Evolutionary conservation across 2,888 invertebrate genomes (phyloP), one percentile per base, ranked within the genome.

Genomic region (Drosophila merina): DNA sequence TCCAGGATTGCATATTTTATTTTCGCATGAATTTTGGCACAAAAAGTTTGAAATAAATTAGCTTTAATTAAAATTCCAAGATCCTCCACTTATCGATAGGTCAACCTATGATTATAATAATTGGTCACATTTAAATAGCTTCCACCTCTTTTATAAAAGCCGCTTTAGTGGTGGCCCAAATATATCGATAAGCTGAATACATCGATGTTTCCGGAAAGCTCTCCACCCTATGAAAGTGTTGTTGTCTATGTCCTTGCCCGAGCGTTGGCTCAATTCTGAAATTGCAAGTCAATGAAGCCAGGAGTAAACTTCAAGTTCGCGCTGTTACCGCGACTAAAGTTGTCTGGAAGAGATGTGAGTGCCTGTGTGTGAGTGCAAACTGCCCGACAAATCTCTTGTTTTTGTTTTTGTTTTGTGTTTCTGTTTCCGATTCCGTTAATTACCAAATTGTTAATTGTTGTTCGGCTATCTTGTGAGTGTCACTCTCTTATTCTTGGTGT

Each of bases 291-390:
- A 91, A 91, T 91, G 90, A 91, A 90, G 91, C 90, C 88, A 89
- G 89, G 88, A 88, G 90, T 88, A 88, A 89, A 89, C 91, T 90
- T 90, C 83, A 88, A 89, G 89, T 89, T 89, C 90, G 90, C 91
- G 91, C 90, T 90, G 90, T 90, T 91, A 91, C 91, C 91, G 91
- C 91, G 91, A 91, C 91, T 90, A 83, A 91, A 90, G 91, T 91
- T 91, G 91, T 91, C 91, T 91, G 91, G 91, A 91, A 91, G 87
- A 91, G 91, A 91, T 91, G 91, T 91, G 91, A 91, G 91, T 91
- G 79, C 59, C 63, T 69, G 57, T 74, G 74, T 76, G 26, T 72
- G 76, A 71, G 79, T 80, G 72, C 76, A 36, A 36, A 36, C 36
- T 36, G 36, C 20, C 25, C 44, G 44, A 44, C 9, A 20, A 20